These are phyloP conservation scores for Petrophora chlorosata DNA, from an alignment of 2,888 invertebrate species.

Conservation along the genomic window DNA sequence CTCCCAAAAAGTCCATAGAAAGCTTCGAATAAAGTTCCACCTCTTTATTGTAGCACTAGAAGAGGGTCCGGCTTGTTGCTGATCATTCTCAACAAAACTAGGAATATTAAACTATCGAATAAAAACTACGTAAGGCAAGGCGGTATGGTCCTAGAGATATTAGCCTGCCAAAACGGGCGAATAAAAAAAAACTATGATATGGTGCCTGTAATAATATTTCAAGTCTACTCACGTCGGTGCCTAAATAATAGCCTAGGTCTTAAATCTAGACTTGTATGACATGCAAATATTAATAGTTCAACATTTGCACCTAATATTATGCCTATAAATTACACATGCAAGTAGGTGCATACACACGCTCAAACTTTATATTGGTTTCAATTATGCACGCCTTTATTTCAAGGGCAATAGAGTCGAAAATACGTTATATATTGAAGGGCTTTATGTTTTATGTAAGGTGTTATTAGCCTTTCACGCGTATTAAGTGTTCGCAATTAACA, in stretches of 20 bases:
- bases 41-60: no score
- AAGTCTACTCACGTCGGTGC: neutral
- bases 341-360: constrained; percentile 3
- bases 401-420: constrained; percentile 29
- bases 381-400: constrained; percentile 30
- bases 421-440: constrained; percentile 4
- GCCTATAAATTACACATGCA: constrained; percentile 46
- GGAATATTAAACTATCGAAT: no score
- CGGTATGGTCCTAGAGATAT: no score
- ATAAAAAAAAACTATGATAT: no score
- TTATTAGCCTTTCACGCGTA: constrained; percentile 48
- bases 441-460: constrained; percentile 13
- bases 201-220: no score
- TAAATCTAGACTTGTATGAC: constrained; percentile 40
- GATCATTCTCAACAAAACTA: no score
- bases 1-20: no score
- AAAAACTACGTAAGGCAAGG: no score
- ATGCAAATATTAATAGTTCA: constrained; percentile 47
- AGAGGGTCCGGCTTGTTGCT: no score
- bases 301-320: constrained; percentile 45
- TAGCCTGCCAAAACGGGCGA: no score
- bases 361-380: neutral
- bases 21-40: no score
- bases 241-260: constrained; percentile 19
- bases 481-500: constrained; percentile 17